Base-by-base conservation (phyloP, 2,797 vertebrate genomes). In the Hipposideros larvatus region DNA sequence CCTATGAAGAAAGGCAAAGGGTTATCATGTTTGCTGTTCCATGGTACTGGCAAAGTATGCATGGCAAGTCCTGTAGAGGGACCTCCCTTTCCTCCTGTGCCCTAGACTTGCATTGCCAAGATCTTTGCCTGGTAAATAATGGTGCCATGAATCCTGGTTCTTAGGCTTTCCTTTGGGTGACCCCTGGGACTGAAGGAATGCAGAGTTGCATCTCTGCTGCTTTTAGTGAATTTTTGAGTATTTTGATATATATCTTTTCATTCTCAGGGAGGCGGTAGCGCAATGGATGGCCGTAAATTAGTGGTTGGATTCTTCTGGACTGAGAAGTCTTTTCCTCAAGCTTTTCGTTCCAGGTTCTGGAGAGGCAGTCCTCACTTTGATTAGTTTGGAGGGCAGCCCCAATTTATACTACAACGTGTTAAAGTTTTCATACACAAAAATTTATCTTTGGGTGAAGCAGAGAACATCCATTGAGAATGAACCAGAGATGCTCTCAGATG, bases 1-100 rank as follows among this genome's bases (percentile, higher is more conserved):
- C 37, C n/a, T 26, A 9, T 92, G 53, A 97, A 89, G 53, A 97
- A 97, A 83, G 77, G 37, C 43, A 90, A 77, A 91, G 43, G 74
- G 65, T 94, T 95, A 43, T 65, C n/a, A 19, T 53, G 28, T 77
- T 94, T 93, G 51, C 48, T 93, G 1, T 94, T 83, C 59, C 1
- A 59, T 84, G 48, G 4, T 89, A 83, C 37, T 92, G 79, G 59
- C 61, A 96, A 73, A 91, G 77, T 91, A 63, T 66, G 41, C 21
- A 37, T 31, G 28, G 24, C 48, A 59, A 24, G 10, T 53, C 51
- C 31, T 95, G 3, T 37, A 46, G 66, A 55, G 31, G 46, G 31
- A 78, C n/a, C 46, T 90, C 3, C 6, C 11, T 86, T 89, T 59
- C 34, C 19, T 93, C 21, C 68, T 92, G 8, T 63, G 11, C 21